Percentiles rank a stretch among this genome's conserved stretches.
Conservation (phyloP, 2,113 vertebrate species). For the Gnathonemus echidnorhynchus region DNA sequence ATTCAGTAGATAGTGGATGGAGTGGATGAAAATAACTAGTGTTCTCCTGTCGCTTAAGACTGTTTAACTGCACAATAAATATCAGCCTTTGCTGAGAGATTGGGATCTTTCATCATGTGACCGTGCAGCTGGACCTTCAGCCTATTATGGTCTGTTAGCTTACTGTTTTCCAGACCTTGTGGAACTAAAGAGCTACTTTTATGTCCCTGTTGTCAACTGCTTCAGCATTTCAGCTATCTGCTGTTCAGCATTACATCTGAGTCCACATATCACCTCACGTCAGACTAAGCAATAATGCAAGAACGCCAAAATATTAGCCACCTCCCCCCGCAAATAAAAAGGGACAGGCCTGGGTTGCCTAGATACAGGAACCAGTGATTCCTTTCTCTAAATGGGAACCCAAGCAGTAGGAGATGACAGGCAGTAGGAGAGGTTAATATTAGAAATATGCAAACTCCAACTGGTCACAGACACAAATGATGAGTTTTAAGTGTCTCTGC, state of each 20-base stretch:
- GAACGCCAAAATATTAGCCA: neutral
- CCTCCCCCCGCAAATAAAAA: neutral
- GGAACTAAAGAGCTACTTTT: neutral
- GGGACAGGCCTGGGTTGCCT: neutral
- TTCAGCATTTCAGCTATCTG: neutral
- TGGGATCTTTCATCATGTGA: neutral
- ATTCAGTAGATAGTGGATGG: neutral
- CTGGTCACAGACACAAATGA: neutral
- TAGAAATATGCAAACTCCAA: neutral
- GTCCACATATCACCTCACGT: neutral
- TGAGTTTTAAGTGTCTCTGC: neutral
- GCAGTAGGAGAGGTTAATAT: neutral
- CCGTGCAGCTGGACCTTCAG: neutral
- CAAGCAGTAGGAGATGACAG: neutral
- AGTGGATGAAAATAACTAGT: neutral
- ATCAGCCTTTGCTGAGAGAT: neutral
- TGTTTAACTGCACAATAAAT: neutral
- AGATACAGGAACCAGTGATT: conserved; percentile 10
- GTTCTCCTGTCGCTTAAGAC: neutral
- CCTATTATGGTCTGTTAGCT: neutral
- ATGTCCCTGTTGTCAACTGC: neutral
- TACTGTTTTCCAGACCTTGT: neutral
- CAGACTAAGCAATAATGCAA: neutral
- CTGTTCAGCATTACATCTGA: neutral
- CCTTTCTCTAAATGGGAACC: conserved; percentile 4